Base-by-base conservation (phyloP, 2,888 invertebrate species). In the Craniophora ligustri region DNA sequence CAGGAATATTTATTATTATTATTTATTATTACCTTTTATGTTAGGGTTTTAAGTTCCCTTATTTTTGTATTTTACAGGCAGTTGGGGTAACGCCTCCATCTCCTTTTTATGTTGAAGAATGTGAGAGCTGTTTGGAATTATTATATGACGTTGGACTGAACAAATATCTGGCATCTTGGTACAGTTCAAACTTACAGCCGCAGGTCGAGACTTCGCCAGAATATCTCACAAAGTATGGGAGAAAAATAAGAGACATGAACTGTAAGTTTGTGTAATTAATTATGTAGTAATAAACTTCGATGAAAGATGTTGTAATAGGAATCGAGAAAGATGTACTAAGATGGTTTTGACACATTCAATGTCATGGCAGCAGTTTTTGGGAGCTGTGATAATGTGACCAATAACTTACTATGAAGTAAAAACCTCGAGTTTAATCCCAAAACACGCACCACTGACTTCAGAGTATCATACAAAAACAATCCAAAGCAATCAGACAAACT, bases 71-170 rank as follows among this genome's bases (percentile, higher is more conserved):
- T 41, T 84, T 84, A 1, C 84, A 96, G 93, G 89, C 95, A 47
- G 91, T 95, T 31, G 95, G 95, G 13, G 89, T 94, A 36, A 94
- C 94, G 26, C 95, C 96, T 0, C 97, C 97, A 0, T 96, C 97
- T 56, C 95, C 96, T 0, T 97, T 98, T 86, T 97, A 98, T 76
- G 97, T 98, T 0, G 98, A 98, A 88, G 98, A 98, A 86, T 98
- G 97, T 42, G 97, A 97, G 84, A 97, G 97, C 61, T 98, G 98
- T 1, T 85, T 98, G 2, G 95, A 96, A 41, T 95, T 97, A 66
- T 91, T 97, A 0, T 95, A 96, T 72, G 96, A 96, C 66, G 95
- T 97, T 10, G 97, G 97, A 3, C 93, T 97, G 14, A 94, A 96
- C 58, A 95, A 95, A 66, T 90, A 97, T 42, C 95, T 97, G 7